phyloP scores from a whole-genome alignment of 2,888 invertebrate species.

The Eudemis profundana region DNA sequence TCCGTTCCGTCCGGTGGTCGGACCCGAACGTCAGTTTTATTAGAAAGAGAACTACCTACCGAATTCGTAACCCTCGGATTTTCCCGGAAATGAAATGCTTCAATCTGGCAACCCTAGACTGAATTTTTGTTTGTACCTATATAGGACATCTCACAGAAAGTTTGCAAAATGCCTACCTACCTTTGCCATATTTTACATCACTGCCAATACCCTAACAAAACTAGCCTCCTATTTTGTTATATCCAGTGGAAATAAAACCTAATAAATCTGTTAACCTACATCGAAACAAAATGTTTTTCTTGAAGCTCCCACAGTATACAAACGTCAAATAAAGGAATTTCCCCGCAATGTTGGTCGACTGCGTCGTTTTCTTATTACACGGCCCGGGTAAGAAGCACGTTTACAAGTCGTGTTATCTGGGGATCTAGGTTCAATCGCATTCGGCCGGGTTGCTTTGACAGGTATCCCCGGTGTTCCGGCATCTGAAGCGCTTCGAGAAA shows the following conservation, averaged over 20 bases:
- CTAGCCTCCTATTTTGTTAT: not conserved
- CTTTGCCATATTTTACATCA: not conserved
- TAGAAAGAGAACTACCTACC: too few species aligned
- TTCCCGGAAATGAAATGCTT: too few species aligned
- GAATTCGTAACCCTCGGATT: too few species aligned
- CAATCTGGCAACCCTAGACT: too few species aligned
- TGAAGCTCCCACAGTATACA: slow-evolving; percentile 19
- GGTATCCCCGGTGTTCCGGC: slow-evolving; percentile 57
- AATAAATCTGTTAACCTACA: slow-evolving; percentile 35
- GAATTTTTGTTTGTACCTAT: too few species aligned
- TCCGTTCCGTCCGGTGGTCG: too few species aligned
- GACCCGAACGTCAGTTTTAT: too few species aligned
- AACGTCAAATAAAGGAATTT: slow-evolving; percentile 42
- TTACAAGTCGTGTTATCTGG: slow-evolving; percentile 12
- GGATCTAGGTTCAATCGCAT: slow-evolving; percentile 21
- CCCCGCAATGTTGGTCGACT: slow-evolving; percentile 24
- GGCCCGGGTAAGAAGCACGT: not conserved
- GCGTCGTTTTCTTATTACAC: slow-evolving; percentile 33
- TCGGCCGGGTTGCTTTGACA: slow-evolving; percentile 47
- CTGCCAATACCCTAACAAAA: slow-evolving; percentile 1
- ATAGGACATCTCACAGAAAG: not conserved
- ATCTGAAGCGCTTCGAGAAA: slow-evolving; percentile 56
- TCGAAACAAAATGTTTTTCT: slow-evolving; percentile 33
- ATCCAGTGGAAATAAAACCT: slow-evolving; percentile 19
- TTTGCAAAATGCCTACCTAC: not conserved